Base-by-base conservation (phyloP, 2,113 vertebrate species). In the Hippolais icterina region DNA sequence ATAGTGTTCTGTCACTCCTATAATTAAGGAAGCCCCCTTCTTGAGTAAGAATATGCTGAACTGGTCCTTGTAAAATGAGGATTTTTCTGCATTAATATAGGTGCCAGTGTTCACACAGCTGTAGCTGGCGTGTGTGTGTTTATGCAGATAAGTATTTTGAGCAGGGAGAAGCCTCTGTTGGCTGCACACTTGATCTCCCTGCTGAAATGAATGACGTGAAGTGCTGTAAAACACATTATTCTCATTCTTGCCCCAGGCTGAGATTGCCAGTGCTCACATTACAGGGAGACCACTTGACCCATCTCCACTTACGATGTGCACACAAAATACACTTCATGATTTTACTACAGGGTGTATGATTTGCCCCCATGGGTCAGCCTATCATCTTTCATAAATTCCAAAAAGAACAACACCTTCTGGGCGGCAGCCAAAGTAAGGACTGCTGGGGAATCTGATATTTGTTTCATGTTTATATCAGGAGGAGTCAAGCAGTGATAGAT, bases 281-380 rank as follows among this genome's bases (percentile, higher is more conserved):
- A 69, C 83, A 88, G 71, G 46, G 78, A 92, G 12, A 77, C 69
- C 64, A 57, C 87, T 85, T 89, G 91, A 91, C 83, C 78, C 89
- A 52, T 96, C 94, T 96, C 94, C 49, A 35, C 77, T 96, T 97
- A 84, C 63, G 15, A 61, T 6, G 19, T 77, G 89, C 80, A 66
- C 79, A 84, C 76, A 78, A 96, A 96, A 90, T 77, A 28, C 87
- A 68, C 74, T 75, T 63, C 84, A 56, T 42, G 69, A 78, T 94
- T 96, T 97, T 97, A 96, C 97, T 96, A 93, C 75, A 75, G 93
- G 42, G 72, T 37, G 65, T 53, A 10, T 68, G 83, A 65, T 84
- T 80, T 86, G 54, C 90, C 50, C 86, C 85, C 81, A 28, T 24
- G 60, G 86, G 75, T 59, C 78, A 90, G 8, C 47, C 27, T 88